Conservation (phyloP, 2,888 invertebrate species). For the Busseola fusca region DNA sequence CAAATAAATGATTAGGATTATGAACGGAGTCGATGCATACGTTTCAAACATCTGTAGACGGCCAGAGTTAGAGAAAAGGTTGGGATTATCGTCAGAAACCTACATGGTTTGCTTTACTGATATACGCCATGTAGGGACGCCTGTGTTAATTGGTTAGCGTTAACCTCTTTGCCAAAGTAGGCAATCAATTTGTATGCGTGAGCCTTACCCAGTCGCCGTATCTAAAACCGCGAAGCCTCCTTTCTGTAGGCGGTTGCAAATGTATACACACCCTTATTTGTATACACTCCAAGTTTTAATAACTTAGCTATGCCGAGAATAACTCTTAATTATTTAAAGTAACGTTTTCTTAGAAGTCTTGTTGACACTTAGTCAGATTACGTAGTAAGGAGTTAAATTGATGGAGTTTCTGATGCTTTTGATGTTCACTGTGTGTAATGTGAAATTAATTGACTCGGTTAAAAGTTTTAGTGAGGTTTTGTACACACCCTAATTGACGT, state of each 20-base stretch:
- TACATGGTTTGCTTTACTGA: too few relatives aligned
- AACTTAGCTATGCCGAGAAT: constrained; percentile 55
- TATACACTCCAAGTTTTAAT: constrained; percentile 62
- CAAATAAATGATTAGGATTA: neutral
- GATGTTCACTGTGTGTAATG: constrained; percentile 37
- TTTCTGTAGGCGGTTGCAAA: neutral
- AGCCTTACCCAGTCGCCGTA: neutral
- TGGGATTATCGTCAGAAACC: neutral
- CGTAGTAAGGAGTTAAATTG: constrained; percentile 44
- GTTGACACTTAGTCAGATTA: constrained; percentile 52
- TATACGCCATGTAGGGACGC: neutral
- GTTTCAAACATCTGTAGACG: neutral
- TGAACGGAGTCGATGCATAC: neutral
- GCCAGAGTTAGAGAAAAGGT: neutral
- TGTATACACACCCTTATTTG: constrained; percentile 17
- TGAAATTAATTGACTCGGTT: constrained; percentile 34
- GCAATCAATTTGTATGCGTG: constrained; percentile 2
- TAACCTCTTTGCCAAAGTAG: neutral
- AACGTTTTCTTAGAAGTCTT: constrained; percentile 44
- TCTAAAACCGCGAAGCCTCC: neutral
- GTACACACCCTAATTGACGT: neutral
- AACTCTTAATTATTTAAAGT: constrained; percentile 54
- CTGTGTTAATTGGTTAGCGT: neutral
- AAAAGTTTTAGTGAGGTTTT: constrained; percentile 40
- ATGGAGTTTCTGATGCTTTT: constrained; percentile 39